Base-by-base conservation (phyloP, 2,888 invertebrate genomes). In the Herminia tarsipennalis region DNA sequence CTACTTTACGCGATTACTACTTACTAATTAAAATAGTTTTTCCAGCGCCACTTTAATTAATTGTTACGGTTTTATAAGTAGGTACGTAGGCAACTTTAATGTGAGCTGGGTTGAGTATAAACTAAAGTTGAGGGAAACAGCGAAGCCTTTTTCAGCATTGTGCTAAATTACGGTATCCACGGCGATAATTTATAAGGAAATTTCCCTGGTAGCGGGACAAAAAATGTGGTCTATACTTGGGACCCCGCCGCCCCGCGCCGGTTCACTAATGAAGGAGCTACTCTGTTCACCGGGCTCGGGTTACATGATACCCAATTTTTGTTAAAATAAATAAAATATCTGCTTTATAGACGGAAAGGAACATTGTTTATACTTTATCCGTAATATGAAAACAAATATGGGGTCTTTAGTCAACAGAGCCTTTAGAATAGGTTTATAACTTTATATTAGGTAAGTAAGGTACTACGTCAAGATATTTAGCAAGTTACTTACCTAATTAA, bases 201-300 rank as follows among this genome's bases (percentile, higher is more conserved):
- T 76, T 74, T 72, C 66, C 71, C 71, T 77, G 74, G 68, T 70
- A 67, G 68, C 68, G 67, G 66, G 77, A 81, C 78, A 81, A 83
- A 84, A 86, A 86, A 80, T 75, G 77, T 80, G 79, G 78, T 74
- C 74, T 71, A 80, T 83, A 82, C 81, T 86, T 78, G 77, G 78
- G 76, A 69, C 73, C 67, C 67, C 64, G 63, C 67, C 74, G 69
- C 70, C 73, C 72, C 71, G 67, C 66, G 43, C 57, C 65, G 70
- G 74, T 64, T 73, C 79, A 74, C 81, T 88, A 88, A 88, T 86
- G 88, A 88, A 88, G 79, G 83, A 81, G 83, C 85, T 79, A 85
- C 79, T 79, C 70, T 73, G 65, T 62, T 56, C 50, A 30, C 18
- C 52, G 41, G 47, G 18, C 30, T 50, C 36, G 67, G 56, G 29